Base-by-base conservation (phyloP, 2,888 invertebrate genomes). In the Nasonovia ribisnigri region DNA sequence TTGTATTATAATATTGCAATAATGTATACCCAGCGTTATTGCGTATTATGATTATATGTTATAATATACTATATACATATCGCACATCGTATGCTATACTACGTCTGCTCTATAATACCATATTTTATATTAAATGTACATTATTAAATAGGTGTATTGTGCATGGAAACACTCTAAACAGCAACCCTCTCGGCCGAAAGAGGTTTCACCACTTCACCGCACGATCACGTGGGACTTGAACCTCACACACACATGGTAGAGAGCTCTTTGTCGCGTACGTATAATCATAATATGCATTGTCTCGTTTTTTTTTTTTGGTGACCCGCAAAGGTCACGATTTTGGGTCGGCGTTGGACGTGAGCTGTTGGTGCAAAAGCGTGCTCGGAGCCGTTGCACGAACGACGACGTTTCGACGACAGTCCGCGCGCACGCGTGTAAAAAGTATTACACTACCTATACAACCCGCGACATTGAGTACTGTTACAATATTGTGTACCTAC, bases 381-480 rank as follows among this genome's bases (percentile, higher is more conserved):
- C 77, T 77, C 36, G 77, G 36, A 77, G 77, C 77, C 77, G 77
- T 77, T 77, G 77, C 77, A 77, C 77, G 77, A 77, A 77, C 77
- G 77, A n/a, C 36, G 60, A 60, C 11, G 57, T 60, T 60, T 60
- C 67, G 36, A 36, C 77, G 77, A 36, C 77, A 36, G 16, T 6
- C n/a, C n/a, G n/a, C 11, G 29, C 13, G 29, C 60, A 60, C 60
- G 67, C 77, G 20, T 77, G 20, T 36, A 77, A 77, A 36, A 20
- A 57, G 13, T 67, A 67, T 60, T n/a, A 67, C 13, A 67, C 54
- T n/a, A 4, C 16, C 8, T n/a, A 67, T 13, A 6, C 29, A 36
- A 36, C 13, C 67, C n/a, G n/a, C n/a, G n/a, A 67, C 77, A 0
- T 77, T 36, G 77, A 77, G 36, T 24, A 77, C 36, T 77, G 20